Evolutionary conservation across 2,888 invertebrate genomes (phyloP), one percentile per base, ranked within the genome.

Genomic region (Nesidiocoris tenuis): DNA sequence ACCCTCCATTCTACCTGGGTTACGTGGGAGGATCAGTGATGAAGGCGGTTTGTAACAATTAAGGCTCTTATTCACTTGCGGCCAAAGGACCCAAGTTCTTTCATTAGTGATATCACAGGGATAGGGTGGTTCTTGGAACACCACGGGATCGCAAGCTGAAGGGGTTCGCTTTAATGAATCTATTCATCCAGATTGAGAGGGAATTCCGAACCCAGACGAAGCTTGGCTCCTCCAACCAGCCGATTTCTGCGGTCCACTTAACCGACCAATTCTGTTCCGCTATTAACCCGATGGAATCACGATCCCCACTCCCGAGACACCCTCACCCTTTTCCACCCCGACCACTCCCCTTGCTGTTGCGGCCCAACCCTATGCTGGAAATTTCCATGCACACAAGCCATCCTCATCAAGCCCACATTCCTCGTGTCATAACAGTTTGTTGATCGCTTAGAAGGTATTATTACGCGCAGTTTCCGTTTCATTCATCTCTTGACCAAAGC

Each of bases 61-160:
- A 67, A 67, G 67, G 67, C 67, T 67, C 67, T 67, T 67, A 67
- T 67, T 67, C 67, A 67, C 67, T 56, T 56, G 56, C 67, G 67
- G 67, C 19, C 54, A 67, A 56, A 67, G 55, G 54, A 56, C 54
- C 67, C 39, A 67, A 67, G 67, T 67, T 55, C 67, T 67, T 67
- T 67, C 67, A 67, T 67, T 67, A 67, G 67, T 22, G 67, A 55
- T 67, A 67, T 67, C 67, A 67, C 55, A 67, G 66, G 21, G 66
- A 39, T 17, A 24, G 55, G 55, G 1, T n/a, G 24, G 25, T 1
- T 9, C 39, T n/a, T 16, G 65, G 17, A 39, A 17, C n/a, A n/a
- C n/a, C n/a, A n/a, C n/a, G n/a, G 67, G 54, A 9, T n/a, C n/a
- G 21, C 12, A 18, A 17, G 1, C 23, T 22, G 64, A 64, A 23